Base-by-base conservation (phyloP, 1,140 invertebrate genomes). In the Aphidius ervi region DNA sequence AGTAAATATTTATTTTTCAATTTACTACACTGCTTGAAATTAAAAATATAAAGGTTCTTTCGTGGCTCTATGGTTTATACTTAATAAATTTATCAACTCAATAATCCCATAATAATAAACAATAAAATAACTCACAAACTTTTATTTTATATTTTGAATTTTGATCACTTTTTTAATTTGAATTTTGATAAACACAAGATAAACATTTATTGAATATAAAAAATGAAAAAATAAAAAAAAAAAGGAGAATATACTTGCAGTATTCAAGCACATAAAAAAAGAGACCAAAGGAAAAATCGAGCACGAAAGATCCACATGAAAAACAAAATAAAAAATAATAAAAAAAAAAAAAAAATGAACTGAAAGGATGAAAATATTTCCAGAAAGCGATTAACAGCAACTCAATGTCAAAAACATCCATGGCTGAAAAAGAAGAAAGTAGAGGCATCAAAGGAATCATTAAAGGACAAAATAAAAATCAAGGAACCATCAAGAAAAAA, bases 341-440 rank as follows among this genome's bases (percentile, higher is more conserved):
- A 53, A 50, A 45, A 53, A 20, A 39, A 52, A 49, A 46, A 59
- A 52, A 48, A 37, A 20, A 9, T n/a, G 39, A 57, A 42, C 59
- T 43, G 23, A 31, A 31, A 31, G 23, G 23, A 31, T 57, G 46
- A 61, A 63, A 74, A 71, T 74, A 64, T 83, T 83, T 75, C 50
- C 85, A 92, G 90, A 82, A 83, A 83, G 70, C 86, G 90, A 67
- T 84, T 88, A 75, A 85, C 86, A 68, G 88, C 90, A 62, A 80
- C 82, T 70, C 82, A 90, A 73, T 91, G 90, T 75, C 83, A 90
- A 68, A 82, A 84, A 50, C 90, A 92, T 75, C 82, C 77, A 63
- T 94, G 91, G 90, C 78, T 93, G 57, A 76, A 80, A 63, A 81
- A 82, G 60, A 80, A 82, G 66, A 76, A 74, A 46, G 64, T 65